phyloP scores from a whole-genome alignment of 2,797 vertebrate genomes.

The Pogonophryne albipinna region DNA sequence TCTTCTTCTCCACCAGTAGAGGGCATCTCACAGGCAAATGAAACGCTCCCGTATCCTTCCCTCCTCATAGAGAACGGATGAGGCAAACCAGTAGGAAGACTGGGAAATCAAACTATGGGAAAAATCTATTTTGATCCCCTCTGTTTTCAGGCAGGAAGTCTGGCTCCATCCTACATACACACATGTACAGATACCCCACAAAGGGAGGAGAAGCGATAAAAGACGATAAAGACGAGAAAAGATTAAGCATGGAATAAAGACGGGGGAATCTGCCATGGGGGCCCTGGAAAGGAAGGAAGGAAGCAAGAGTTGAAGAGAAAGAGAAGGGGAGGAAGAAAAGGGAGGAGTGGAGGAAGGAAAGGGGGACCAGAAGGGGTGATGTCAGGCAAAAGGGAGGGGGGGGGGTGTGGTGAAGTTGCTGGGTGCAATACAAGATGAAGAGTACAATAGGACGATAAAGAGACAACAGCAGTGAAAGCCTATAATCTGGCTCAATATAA shows the following conservation, averaged over 20 bases:
- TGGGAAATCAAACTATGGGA: constrained; percentile 45
- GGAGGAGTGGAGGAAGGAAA: neutral
- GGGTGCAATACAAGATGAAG: constrained; percentile 1
- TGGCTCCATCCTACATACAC: constrained; percentile 16
- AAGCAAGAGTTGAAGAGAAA: constrained; percentile 13
- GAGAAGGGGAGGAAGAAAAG: neutral
- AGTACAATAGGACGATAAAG: constrained; percentile 26
- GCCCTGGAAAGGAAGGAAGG: constrained; percentile 19
- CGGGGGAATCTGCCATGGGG: constrained; percentile 39
- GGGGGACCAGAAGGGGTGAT: neutral
- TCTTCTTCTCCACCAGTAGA: constrained; percentile 45
- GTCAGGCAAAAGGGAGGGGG: neutral
- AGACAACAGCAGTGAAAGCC: constrained; percentile 10
- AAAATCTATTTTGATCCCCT: constrained; percentile 57
- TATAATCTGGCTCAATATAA: constrained; percentile 26
- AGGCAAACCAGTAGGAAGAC: constrained; percentile 33
- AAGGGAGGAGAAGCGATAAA: constrained; percentile 38
- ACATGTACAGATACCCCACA: constrained; percentile 17
- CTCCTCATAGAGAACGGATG: neutral
- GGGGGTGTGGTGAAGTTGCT: neutral
- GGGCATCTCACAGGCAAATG: constrained; percentile 31
- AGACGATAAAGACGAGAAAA: constrained; percentile 33
- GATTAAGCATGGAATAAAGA: constrained; percentile 56
- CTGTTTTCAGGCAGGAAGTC: constrained; percentile 51
- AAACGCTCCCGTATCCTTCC: constrained; percentile 4